Conservation (phyloP, 2,797 vertebrate species). For the Pseudopleuronectes americanus region DNA sequence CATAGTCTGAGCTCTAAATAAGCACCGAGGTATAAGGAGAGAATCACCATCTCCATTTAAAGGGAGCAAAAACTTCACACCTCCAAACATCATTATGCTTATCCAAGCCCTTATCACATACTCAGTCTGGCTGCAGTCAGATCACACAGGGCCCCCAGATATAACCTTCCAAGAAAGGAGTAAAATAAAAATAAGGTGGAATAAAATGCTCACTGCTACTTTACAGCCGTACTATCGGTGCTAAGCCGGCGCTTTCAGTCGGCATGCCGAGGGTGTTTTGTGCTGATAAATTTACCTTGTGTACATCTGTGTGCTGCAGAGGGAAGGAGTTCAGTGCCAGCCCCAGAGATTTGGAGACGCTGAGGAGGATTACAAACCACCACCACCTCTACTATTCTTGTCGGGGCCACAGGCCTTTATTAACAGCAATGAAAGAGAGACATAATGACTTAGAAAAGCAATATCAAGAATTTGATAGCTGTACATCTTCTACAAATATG, state of each 20-base stretch:
- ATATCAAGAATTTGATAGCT: conserved; percentile 10
- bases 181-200: conserved; percentile 66
- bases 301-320: conserved; percentile 45
- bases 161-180: conserved; percentile 56
- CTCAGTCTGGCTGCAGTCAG: conserved; percentile 62
- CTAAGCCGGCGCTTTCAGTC: conserved; percentile 58
- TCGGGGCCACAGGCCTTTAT: conserved; percentile 31
- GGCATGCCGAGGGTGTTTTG: conserved; percentile 61
- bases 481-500: neutral
- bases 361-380: conserved; percentile 52
- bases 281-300: conserved; percentile 67
- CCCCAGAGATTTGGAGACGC: conserved; percentile 39
- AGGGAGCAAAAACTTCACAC: conserved; percentile 78
- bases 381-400: conserved; percentile 2
- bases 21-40: conserved; percentile 73
- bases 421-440: conserved; percentile 23
- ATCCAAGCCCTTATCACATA: conserved; percentile 78
- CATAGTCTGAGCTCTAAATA: conserved; percentile 72
- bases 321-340: conserved; percentile 30
- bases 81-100: conserved; percentile 80
- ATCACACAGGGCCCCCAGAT: conserved; percentile 67
- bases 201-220: conserved; percentile 65
- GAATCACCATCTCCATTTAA: conserved; percentile 76
- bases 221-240: conserved; percentile 58
- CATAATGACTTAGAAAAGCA: conserved; percentile 7